Evolutionary conservation across 2,888 invertebrate genomes (phyloP), one percentile per base, ranked within the genome.

Genomic region (Drosophila subquinaria): DNA sequence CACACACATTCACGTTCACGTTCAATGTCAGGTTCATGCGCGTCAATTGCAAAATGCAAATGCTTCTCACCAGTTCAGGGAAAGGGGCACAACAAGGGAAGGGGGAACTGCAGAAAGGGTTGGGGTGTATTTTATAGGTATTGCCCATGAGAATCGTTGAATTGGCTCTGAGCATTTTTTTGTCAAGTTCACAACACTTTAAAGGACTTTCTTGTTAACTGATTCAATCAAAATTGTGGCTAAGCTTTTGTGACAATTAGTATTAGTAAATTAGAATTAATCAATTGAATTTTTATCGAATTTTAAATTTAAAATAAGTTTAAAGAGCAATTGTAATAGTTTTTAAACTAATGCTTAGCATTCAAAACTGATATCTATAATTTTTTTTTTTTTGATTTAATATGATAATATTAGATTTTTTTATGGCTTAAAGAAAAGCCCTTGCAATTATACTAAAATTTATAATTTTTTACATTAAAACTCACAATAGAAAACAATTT

Each of bases 21-120:
- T 87, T 89, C 87, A 87, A 89, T 87, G 87, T 87, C 87, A 89
- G 84, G 85, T 88, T 88, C 89, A 87, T 83, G 75, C 70, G 73
- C 81, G 71, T 73, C 71, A 65, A 55, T 48, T 62, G 56, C 33
- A 45, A 64, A 83, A 84, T 80, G 75, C 77, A 83, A 76, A 79
- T 69, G 68, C 38, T 43, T 38, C 33, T 50, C 33, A 40, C 33
- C 27, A 40, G 30, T 4, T 15, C 9, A 38, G 13, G 38, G 36
- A n/a, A 13, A 17, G 20, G 35, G 6, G 5, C 9, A 6, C 6
- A 20, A 4, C 27, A 27, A 5, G 27, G 36, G 36, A 4, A 10
- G 1, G 10, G 36, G 36, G 13, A 38, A 6, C 0, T 2, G 5
- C 35, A 36, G 2, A 20, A 13, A 38, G 45, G 23, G 23, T 38